Evolutionary conservation across 2,797 vertebrate genomes (phyloP), one percentile per base, ranked within the genome.

Genomic region (Dendrocincla tyrannina): DNA sequence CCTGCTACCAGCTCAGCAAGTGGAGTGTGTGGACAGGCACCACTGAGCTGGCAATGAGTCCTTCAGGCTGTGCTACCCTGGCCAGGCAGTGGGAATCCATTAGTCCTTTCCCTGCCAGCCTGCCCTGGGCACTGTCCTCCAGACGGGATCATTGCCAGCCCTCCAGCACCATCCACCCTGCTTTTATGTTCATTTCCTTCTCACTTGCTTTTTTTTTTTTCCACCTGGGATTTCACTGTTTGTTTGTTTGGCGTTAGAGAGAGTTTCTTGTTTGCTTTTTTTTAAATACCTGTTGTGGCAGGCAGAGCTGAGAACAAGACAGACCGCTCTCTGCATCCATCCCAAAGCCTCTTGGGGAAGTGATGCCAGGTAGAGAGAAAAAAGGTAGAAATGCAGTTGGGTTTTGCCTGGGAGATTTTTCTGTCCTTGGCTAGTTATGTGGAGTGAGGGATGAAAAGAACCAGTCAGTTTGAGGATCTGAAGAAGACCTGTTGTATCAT

Each of bases 241-340:
- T 81, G 77, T 70, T 93, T 93, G 64, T 69, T 93, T 82, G 82
- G 64, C 17, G 3, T n/a, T 3, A 7, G 78, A 32, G 60, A 95
- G 53, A 35, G 76, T 91, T 74, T 92, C 44, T 91, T 80, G 44
- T 89, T 95, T 91, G 73, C 44, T 73, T 74, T 88, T 88, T 77
- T 64, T 53, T n/a, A 49, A 81, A n/a, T 88, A 88, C 88, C 58
- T 89, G 86, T 88, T 96, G 70, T 81, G 91, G 83, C 85, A 89
- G 70, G 91, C 81, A 79, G 69, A 72, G 42, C 62, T 75, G 62
- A 70, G 66, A 78, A 32, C 0, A 14, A 66, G 77, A 67, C 86
- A 50, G 49, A 22, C 81, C 88, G 41, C 18, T 74, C 23, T 66
- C 80, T 67, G 27, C 42, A 56, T 70, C 76, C 32, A 59, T 39